Percentiles rank a stretch among this genome's conserved stretches.
phyloP scores from a whole-genome alignment of 2,113 vertebrate genomes.

The Rhinopomastus cyanomelas region DNA sequence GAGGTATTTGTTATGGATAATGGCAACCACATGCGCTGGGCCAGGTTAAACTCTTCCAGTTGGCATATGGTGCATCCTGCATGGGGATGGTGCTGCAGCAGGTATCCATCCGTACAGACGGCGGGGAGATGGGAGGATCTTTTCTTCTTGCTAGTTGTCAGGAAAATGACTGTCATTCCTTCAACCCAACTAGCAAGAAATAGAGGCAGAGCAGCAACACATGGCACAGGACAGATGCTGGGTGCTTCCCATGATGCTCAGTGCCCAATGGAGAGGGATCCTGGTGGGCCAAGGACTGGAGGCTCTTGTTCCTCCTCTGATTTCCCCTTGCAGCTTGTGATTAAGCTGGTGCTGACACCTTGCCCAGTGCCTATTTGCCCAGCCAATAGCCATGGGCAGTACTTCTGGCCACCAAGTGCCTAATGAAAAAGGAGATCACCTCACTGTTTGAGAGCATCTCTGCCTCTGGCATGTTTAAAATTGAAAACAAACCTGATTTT shows the following conservation, averaged over 20 bases:
- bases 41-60: slow-evolving; percentile 48
- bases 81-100: slow-evolving; percentile 17
- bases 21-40: slow-evolving; percentile 13
- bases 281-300: slow-evolving; percentile 41
- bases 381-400: not conserved
- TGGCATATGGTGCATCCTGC: not conserved
- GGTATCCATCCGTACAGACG: not conserved
- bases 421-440: not conserved
- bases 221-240: slow-evolving; percentile 43
- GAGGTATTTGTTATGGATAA: slow-evolving; percentile 54
- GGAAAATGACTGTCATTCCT: not conserved
- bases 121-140: not conserved
- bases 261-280: slow-evolving; percentile 31
- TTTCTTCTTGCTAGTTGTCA: not conserved
- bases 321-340: not conserved
- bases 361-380: not conserved
- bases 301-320: not conserved
- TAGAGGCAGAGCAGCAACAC: slow-evolving; percentile 1
- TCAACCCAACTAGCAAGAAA: not conserved
- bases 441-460: not conserved
- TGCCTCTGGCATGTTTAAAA: not conserved
- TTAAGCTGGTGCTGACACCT: slow-evolving; percentile 18
- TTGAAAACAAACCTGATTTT: not conserved
- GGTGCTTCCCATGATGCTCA: not conserved
- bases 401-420: not conserved